Evolutionary conservation across 2,113 vertebrate genomes (phyloP), one percentile per base, ranked within the genome.

Genomic region (Peromyscus polionotus): DNA sequence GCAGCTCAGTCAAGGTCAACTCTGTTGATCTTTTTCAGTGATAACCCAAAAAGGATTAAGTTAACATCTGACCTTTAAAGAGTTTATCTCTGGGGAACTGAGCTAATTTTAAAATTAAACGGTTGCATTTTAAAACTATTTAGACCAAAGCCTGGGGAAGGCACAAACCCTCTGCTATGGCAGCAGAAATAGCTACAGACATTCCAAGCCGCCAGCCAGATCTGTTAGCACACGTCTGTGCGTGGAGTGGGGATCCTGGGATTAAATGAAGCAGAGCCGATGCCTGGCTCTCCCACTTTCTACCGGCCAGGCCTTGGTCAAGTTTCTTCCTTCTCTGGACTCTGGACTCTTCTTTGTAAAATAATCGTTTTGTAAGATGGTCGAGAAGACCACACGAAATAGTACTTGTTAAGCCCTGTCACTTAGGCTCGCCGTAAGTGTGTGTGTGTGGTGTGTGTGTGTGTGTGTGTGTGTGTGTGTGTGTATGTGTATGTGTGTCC

Each of bases 1-100:
- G 98, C 97, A 28, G 93, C 97, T 91, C 94, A 97, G 95, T 98
- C 98, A 98, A 98, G 98, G 98, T 99, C 98, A 98, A 97, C 97
- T 94, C 88, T 0, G 54, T 97, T 98, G 98, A 98, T 98, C 97
- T 97, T 75, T 95, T 98, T 95, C 96, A 98, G 68, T 84, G 93
- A 95, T 98, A 96, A 98, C 95, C 75, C 95, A 97, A 96, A 96
- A 88, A 93, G 93, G 96, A 93, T 97, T 97, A 96, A 98, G 91
- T 98, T 97, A 97, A 98, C 98, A 98, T 94, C 88, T 97, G 98
- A 98, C 97, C 98, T 98, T 98, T 98, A 98, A 98, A 98, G 97
- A 97, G 97, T 98, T 98, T 54, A 0, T 98, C 93, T 95, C 90
- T 19, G 26, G 89, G 93, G 91, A 98, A 95, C 63, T 3, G 65